phyloP scores from a whole-genome alignment of 2,113 vertebrate genomes.

The Brachypodius melanocephalos region DNA sequence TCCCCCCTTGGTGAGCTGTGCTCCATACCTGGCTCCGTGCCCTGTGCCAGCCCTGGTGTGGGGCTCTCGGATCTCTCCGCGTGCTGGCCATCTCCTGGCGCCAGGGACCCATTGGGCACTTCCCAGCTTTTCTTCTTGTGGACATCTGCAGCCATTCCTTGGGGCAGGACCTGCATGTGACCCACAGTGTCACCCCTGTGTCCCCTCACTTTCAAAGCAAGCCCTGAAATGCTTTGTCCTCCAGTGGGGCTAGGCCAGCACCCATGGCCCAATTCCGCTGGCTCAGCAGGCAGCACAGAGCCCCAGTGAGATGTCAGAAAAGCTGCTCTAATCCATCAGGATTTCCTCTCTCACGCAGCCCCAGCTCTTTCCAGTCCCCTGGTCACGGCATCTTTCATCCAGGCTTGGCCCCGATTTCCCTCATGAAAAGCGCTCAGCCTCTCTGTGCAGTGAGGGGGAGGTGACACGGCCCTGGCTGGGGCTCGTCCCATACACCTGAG shows the following conservation, averaged over 20 bases:
- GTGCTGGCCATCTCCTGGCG: conserved; percentile 75
- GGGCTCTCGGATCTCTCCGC: conserved; percentile 87
- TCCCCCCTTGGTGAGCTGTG: neutral
- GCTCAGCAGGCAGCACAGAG: neutral
- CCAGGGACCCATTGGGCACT: conserved; percentile 72
- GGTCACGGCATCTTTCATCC: neutral
- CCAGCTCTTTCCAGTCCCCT: neutral
- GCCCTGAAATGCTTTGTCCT: neutral
- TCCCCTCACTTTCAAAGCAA: neutral
- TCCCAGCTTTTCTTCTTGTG: conserved; percentile 78
- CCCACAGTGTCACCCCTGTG: neutral
- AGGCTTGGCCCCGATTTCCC: conserved; percentile 25
- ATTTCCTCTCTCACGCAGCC: neutral
- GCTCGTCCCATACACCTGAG: rapidly evolving
- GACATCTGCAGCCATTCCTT: conserved; percentile 82
- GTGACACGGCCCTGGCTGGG: rapidly evolving
- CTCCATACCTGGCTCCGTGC: conserved; percentile 88
- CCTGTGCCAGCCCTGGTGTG: conserved; percentile 88
- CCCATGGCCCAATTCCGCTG: neutral
- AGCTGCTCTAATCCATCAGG: conserved; percentile 14
- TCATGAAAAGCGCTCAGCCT: neutral
- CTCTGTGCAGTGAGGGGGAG: neutral
- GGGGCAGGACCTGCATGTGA: neutral
- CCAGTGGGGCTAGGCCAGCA: rapidly evolving
- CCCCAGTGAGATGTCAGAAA: neutral